These are phyloP conservation scores for Punctoribates punctum DNA, from an alignment of 2,888 invertebrate genomes.

Conservation along the genomic window DNA sequence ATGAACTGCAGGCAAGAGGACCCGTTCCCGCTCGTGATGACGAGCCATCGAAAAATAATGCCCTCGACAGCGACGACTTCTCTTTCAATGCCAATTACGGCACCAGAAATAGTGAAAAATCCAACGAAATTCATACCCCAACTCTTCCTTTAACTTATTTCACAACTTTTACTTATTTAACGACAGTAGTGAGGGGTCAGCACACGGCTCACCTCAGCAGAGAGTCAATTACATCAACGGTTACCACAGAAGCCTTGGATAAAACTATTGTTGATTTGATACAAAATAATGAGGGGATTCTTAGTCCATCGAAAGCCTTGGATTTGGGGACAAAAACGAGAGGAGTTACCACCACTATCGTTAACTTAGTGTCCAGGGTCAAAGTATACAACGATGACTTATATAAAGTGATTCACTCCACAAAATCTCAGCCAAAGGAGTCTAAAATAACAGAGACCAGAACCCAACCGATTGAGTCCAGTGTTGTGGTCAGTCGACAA, in stretches of 20 bases:
- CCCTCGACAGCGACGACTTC: constrained; percentile 24
- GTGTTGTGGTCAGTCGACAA: not conserved
- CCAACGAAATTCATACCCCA: constrained; percentile 39
- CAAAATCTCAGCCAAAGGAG: constrained; percentile 17
- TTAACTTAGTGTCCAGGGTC: constrained; percentile 49
- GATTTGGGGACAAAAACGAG: constrained; percentile 47
- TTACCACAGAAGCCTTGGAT: constrained; percentile 46
- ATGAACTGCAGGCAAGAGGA: constrained; percentile 27
- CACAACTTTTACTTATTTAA: constrained; percentile 49
- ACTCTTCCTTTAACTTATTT: constrained; percentile 48
- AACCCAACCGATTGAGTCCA: not conserved
- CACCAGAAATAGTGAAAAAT: constrained; percentile 27
- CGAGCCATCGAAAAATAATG: constrained; percentile 37
- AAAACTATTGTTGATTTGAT: constrained; percentile 43
- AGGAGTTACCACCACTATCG: constrained; percentile 48
- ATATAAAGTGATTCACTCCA: constrained; percentile 44
- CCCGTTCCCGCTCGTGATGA: constrained; percentile 37
- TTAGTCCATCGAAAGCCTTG: constrained; percentile 37
- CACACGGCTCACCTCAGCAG: constrained; percentile 47
- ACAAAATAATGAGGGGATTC: constrained; percentile 43
- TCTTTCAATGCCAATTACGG: constrained; percentile 22
- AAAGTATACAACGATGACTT: constrained; percentile 47
- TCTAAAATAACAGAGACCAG: not conserved
- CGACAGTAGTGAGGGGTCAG: constrained; percentile 49
- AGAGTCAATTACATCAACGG: constrained; percentile 46